These are phyloP conservation scores for Lepidocyrtinus sp. DNA, from an alignment of 2,888 invertebrate species.

Conservation along the genomic window DNA sequence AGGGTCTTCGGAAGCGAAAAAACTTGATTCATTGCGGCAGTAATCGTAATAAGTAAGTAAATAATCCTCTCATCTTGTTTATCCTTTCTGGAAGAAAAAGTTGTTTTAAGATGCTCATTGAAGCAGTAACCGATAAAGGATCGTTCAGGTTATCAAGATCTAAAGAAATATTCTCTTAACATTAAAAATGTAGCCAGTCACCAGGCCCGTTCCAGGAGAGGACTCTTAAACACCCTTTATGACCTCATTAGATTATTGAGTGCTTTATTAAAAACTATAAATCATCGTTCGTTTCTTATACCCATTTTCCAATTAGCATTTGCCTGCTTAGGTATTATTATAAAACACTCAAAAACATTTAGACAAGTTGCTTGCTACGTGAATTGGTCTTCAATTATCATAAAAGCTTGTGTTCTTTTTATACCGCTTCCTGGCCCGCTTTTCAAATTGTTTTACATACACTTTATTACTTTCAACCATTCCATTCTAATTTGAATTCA, in stretches of 20 bases:
- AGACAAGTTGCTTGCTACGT: neutral
- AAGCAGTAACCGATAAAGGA: slow-evolving; percentile 28
- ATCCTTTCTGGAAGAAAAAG: slow-evolving; percentile 21
- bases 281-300: neutral
- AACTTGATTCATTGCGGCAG: neutral
- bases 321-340: neutral
- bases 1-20: slow-evolving; percentile 22
- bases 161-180: neutral
- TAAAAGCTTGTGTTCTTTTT: too few species aligned
- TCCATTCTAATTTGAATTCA: too few species aligned
- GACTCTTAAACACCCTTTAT: neutral
- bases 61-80: slow-evolving; percentile 26
- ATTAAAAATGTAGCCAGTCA: neutral
- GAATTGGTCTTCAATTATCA: neutral
- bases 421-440: too few species aligned
- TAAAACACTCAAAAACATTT: neutral
- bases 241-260: neutral
- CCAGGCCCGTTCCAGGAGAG: neutral
- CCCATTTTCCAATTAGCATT: neutral
- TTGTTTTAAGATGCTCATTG: slow-evolving; percentile 20
- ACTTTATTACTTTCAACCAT: too few species aligned
- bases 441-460: too few species aligned
- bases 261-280: neutral
- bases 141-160: slow-evolving; percentile 21
- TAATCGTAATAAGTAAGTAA: neutral